Conservation (phyloP, 2,797 vertebrate genomes). For the Macropus fuliginosus region DNA sequence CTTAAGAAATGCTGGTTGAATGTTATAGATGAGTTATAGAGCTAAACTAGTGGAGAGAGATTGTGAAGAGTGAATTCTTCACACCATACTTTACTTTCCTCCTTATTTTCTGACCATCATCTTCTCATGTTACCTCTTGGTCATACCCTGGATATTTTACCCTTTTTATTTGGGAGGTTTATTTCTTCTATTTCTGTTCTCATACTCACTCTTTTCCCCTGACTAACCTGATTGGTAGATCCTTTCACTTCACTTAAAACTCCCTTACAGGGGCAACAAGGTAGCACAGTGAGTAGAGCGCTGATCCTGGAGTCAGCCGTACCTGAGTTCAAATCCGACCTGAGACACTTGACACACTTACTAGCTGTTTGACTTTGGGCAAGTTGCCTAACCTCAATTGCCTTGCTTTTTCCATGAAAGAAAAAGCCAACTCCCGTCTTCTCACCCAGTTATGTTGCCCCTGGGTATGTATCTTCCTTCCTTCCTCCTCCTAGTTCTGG, state of each 20-base stretch:
- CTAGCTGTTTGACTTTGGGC: too few species aligned
- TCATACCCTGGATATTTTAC: neutral
- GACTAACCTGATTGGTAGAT: neutral
- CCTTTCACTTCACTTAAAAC: neutral
- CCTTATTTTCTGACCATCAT: neutral
- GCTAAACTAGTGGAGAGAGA: neutral
- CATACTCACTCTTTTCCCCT: neutral
- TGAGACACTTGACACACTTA: too few species aligned
- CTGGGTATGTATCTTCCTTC: neutral
- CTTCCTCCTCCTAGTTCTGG: neutral
- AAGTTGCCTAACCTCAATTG: too few species aligned
- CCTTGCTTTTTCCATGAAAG: too few species aligned
- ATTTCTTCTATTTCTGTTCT: neutral
- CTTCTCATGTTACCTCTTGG: neutral
- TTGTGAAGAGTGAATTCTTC: neutral
- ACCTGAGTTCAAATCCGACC: too few species aligned
- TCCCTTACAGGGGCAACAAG: neutral
- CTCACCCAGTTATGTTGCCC: neutral
- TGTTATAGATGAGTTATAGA: neutral
- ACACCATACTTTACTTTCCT: neutral
- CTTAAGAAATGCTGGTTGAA: neutral
- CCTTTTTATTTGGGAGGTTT: neutral
- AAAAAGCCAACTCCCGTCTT: neutral
- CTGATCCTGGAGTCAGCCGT: too few species aligned
- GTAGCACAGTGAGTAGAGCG: too few species aligned